Evolutionary conservation across 2,888 invertebrate species (phyloP).

Genomic region (Sympetrum striolatum): DNA sequence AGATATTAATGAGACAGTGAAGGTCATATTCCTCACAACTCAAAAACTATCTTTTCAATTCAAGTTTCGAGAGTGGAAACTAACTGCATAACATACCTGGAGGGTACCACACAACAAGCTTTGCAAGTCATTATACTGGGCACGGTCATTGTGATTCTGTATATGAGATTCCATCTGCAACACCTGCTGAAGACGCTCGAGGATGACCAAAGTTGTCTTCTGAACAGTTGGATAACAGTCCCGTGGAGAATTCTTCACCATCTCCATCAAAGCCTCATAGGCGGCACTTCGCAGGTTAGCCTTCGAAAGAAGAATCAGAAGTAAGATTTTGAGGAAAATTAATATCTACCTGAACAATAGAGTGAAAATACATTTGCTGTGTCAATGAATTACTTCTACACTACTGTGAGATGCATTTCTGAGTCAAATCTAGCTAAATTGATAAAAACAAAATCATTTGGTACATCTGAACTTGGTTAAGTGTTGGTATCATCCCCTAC

Average conservation of each 20-base stretch:
- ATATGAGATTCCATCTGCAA: conserved; percentile 92
- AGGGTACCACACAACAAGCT: conserved; percentile 95
- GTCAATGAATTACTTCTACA: too few species aligned
- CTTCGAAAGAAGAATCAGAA: conserved; percentile 56
- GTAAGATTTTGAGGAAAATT: background rate
- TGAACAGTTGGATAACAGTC: conserved; percentile 98
- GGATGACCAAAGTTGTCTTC: conserved; percentile 94
- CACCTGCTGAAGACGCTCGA: conserved; percentile 92
- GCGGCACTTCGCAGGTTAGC: conserved; percentile 96
- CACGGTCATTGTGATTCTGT: conserved; percentile 84
- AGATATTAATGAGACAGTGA: too few species aligned
- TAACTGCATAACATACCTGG: conserved; percentile 59
- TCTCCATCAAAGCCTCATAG: conserved; percentile 98
- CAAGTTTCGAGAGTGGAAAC: too few species aligned
- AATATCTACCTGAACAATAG: background rate
- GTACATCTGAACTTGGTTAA: background rate
- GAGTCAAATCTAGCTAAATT: too few species aligned
- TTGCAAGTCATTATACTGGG: conserved; percentile 95
- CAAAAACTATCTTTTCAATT: too few species aligned
- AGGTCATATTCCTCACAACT: too few species aligned
- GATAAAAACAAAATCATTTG: too few species aligned
- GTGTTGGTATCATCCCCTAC: background rate
- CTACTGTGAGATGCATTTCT: too few species aligned
- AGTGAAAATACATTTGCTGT: background rate
- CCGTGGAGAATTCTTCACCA: conserved; percentile 97